Evolutionary conservation across 2,888 invertebrate genomes (phyloP).

Genomic region (Xiphydria camelus): DNA sequence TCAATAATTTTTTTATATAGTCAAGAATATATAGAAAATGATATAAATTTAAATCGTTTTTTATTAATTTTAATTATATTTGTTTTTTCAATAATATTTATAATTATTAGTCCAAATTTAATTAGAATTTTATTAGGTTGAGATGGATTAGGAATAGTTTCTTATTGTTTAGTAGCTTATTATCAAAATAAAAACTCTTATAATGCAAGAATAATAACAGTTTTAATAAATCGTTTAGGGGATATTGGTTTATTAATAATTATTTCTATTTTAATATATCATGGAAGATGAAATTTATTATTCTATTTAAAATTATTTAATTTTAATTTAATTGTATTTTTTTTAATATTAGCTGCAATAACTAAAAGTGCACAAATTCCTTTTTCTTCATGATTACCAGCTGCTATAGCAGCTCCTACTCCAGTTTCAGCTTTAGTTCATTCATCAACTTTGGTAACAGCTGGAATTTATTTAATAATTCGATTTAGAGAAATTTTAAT

Average conservation of each 20-base stretch:
- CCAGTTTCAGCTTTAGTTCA: conserved; percentile 78
- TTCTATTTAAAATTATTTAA: conserved; percentile 22
- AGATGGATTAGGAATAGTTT: conserved; percentile 73
- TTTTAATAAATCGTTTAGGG: conserved; percentile 73
- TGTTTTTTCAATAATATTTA: conserved; percentile 69
- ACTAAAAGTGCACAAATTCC: conserved; percentile 83
- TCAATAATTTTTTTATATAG: conserved; percentile 69
- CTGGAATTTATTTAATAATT: conserved; percentile 75
- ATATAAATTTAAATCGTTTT: conserved; percentile 66
- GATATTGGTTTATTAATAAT: conserved; percentile 69
- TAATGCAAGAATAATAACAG: conserved; percentile 74
- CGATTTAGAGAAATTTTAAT: conserved; percentile 62
- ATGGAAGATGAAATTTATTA: conserved; percentile 47
- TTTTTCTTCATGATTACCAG: conserved; percentile 76
- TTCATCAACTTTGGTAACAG: conserved; percentile 79
- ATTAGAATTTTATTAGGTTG: conserved; percentile 73
- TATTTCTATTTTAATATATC: conserved; percentile 64
- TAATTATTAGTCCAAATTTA: conserved; percentile 72
- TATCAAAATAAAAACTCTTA: conserved; percentile 71
- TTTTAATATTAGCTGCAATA: conserved; percentile 62
- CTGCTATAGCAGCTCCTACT: conserved; percentile 77
- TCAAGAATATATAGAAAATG: conserved; percentile 65
- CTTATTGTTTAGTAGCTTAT: conserved; percentile 75
- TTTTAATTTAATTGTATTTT: conserved; percentile 52
- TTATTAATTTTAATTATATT: conserved; percentile 68